Percentiles rank a stretch among this genome's conserved stretches.
phyloP scores from a whole-genome alignment of 2,113 vertebrate species.

The Nymphicus hollandicus region DNA sequence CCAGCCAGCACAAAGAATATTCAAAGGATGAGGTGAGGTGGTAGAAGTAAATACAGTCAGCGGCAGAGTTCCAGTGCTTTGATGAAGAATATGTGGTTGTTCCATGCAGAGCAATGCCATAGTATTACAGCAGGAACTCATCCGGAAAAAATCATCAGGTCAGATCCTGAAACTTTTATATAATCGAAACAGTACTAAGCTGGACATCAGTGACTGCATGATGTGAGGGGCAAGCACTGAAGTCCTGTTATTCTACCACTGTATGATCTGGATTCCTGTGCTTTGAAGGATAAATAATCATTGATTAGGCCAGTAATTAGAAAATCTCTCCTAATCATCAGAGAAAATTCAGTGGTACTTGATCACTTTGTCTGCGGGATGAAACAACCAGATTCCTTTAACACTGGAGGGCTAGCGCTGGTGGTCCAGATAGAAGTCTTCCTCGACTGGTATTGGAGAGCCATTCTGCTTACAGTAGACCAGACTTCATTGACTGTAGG shows the following conservation, averaged over 20 bases:
- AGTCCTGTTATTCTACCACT: neutral
- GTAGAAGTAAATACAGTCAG: neutral
- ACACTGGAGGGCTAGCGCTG: neutral
- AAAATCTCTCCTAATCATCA: neutral
- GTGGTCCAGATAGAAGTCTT: neutral
- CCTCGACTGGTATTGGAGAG: neutral
- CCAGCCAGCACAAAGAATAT: neutral
- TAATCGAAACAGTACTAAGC: neutral
- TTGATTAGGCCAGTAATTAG: neutral
- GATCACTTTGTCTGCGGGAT: neutral
- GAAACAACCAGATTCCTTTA: neutral
- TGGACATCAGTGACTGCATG: neutral
- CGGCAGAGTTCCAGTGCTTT: neutral
- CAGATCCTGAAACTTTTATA: neutral
- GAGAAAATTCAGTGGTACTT: neutral
- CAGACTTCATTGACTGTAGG: neutral
- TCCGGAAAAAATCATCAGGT: neutral
- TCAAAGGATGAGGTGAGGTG: neutral
- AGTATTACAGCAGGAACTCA: neutral
- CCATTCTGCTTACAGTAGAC: neutral
- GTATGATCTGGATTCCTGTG: neutral
- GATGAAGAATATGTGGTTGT: neutral
- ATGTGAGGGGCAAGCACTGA: neutral
- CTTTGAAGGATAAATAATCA: neutral
- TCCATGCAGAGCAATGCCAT: neutral